Conservation (phyloP, 2,797 vertebrate species). For the Capromys pilorides region DNA sequence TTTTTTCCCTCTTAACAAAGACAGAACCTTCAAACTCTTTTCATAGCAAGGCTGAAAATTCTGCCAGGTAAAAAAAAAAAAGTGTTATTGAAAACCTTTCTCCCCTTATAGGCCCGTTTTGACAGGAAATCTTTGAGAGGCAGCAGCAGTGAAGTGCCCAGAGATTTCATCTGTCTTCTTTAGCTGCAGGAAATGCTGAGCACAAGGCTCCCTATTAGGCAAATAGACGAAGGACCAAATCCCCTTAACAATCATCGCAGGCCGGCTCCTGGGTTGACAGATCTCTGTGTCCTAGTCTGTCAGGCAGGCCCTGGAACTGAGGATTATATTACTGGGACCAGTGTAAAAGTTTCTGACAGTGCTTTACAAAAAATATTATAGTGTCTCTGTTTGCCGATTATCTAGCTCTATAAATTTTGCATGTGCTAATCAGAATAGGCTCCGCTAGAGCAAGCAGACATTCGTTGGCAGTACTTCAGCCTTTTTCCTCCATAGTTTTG, state of each 20-base stretch:
- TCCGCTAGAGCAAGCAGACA: conserved; percentile 86
- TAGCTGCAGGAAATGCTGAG: conserved; percentile 97
- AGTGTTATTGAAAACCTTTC: conserved; percentile 95
- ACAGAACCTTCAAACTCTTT: conserved; percentile 88
- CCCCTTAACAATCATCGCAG: conserved; percentile 89
- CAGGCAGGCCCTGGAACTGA: conserved; percentile 93
- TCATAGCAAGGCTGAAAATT: conserved; percentile 89
- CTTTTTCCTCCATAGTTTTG: conserved; percentile 79
- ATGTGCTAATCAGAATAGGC: conserved; percentile 91
- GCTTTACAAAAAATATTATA: conserved; percentile 86
- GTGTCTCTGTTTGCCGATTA: conserved; percentile 89
- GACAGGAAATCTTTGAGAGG: conserved; percentile 99
- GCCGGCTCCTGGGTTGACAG: conserved; percentile 93
- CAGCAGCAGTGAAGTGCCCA: conserved; percentile 97
- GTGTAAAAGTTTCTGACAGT: conserved; percentile 89
- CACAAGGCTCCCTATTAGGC: conserved; percentile 97
- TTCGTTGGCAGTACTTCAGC: conserved; percentile 87
- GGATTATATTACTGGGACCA: conserved; percentile 89
- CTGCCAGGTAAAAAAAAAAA: conserved; percentile 90
- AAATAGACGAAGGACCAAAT: conserved; percentile 94
- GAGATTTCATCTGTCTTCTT: conserved; percentile 99
- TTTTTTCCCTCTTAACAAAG: conserved; percentile 81
- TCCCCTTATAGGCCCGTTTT: conserved; percentile 96
- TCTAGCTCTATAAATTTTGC: conserved; percentile 86
- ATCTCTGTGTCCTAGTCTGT: conserved; percentile 93